Base-by-base conservation (phyloP, 2,797 vertebrate species). In the Carduelis carduelis region DNA sequence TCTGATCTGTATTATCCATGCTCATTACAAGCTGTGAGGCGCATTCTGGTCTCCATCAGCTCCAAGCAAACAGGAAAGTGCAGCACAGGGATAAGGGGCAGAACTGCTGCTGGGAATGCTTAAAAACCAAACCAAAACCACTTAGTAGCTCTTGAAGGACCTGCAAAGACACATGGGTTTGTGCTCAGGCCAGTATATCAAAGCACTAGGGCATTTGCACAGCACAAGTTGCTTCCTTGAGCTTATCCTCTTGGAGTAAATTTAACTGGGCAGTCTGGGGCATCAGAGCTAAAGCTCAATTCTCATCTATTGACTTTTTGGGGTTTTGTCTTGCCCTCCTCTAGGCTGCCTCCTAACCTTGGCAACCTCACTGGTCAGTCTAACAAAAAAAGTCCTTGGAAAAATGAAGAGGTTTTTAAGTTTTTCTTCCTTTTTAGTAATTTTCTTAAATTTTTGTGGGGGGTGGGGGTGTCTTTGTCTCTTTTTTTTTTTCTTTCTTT, bases 1-100 rank as follows among this genome's bases (percentile, higher is more conserved):
- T 87, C 94, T 94, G 91, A 95, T 95, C 43, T 4, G 5, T 87
- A 77, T 93, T 93, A 92, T 92, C 71, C 88, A 90, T 52, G 88
- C 77, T 95, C 11, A n/a, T 87, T 92, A 77, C 27, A 66, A 84
- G 37, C 86, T n/a, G 24, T 32, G 52, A 63, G 81, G 50, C 22
- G 6, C 0, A 0, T 81, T 92, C 82, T 64, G 46, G 64, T 71
- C 79, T 86, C 64, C 50, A 56, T 68, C 64, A 94, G 79, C n/a
- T 80, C 57, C 50, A 43, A 60, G 49, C 44, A 92, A 94, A 93
- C 74, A 84, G 83, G 52, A 84, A 93, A 47, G 60, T 26, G 32
- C 23, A 46, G n/a, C 21, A 32, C 15, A 20, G n/a, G 20, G 43
- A 53, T 32, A 57, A 81, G 27, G 22, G 60, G 34, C 43, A 78